Evolutionary conservation across 2,113 vertebrate genomes (phyloP), one percentile per base, ranked within the genome.

Genomic region (Terrapene triunguis): DNA sequence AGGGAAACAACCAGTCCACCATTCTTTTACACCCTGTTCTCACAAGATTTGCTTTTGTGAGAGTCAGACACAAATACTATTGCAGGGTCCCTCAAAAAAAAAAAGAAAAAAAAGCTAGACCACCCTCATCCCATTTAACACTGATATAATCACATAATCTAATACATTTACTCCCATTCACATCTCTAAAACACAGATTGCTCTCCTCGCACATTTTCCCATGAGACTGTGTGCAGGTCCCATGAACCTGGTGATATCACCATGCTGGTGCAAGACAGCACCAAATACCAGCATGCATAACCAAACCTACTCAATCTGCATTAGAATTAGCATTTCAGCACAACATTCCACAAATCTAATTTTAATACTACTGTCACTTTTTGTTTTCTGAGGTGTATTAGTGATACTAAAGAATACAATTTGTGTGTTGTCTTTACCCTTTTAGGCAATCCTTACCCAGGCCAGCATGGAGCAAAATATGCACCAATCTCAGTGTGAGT

Each of bases 391-490:
- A 1, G 47, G 3, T 53, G 13, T 88, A n/a, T 53, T 24, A 82
- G 12, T 42, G 27, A 88, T 42, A 82, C 6, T 38, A 86, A 62
- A 27, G 14, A 95, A 85, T 88, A 85, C 55, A 32, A 8, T 7
- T 88, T 87, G 42, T 76, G 93, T 86, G 50, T 54, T 90, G 14
- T 42, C 69, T 92, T 92, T 89, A 82, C 7, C 11, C 8, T 90
- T 92, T 95, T 51, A 90, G 62, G 62, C 47, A 95, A 88, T 72
- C 90, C 78, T 72, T 13, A 92, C 16, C 22, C 35, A 72, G 51
- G 69, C 90, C 59, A 89, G 96, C 92, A 93, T 62, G 27, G 29
- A 62, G 29, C 27, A 62, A 62, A 62, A 90, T 47, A 90, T 89
- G 57, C 65, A 87, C 17, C 48, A 90, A 93, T 85, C 62, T 92